These are phyloP conservation scores for Epinotia demarniana DNA, from an alignment of 2,888 invertebrate species.

Conservation along the genomic window DNA sequence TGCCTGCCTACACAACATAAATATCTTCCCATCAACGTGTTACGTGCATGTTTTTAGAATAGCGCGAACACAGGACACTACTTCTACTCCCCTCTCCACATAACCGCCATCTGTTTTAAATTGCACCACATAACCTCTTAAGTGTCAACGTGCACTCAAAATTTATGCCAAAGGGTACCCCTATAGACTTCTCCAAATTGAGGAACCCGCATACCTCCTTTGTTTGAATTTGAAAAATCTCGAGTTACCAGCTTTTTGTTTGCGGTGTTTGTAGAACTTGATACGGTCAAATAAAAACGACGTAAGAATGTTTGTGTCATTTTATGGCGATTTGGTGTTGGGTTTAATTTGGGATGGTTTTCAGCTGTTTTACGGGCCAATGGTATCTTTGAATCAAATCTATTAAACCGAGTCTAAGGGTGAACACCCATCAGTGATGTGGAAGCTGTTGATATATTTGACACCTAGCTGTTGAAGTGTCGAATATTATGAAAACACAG, in stretches of 20 bases:
- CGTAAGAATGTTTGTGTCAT: slow-evolving; percentile 7
- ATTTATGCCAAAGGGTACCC: slow-evolving; percentile 34
- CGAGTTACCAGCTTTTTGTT: slow-evolving; percentile 22
- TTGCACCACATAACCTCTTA: slow-evolving; percentile 30
- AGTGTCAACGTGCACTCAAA: slow-evolving; percentile 25
- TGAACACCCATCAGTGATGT: neutral
- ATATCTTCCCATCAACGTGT: too few species aligned
- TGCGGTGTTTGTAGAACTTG: slow-evolving; percentile 5
- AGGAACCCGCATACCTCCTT: slow-evolving; percentile 24
- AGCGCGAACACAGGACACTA: neutral
- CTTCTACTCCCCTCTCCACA: slow-evolving; percentile 5
- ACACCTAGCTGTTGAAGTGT: too few species aligned
- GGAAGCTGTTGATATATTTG: too few species aligned
- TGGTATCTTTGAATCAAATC: neutral
- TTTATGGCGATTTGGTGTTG: neutral
- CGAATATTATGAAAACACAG: too few species aligned
- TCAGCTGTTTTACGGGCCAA: neutral
- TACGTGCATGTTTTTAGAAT: neutral
- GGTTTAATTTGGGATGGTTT: neutral
- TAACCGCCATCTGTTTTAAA: slow-evolving; percentile 27
- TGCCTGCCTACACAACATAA: too few species aligned
- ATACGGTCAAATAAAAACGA: slow-evolving; percentile 11
- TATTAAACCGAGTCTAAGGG: neutral
- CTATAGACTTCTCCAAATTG: slow-evolving; percentile 9
- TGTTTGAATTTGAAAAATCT: slow-evolving; percentile 25